Percentiles rank a stretch among this genome's conserved stretches.
These are phyloP conservation scores for Carassius auratus DNA, from an alignment of 2,113 vertebrate genomes.

Conservation along the genomic window DNA sequence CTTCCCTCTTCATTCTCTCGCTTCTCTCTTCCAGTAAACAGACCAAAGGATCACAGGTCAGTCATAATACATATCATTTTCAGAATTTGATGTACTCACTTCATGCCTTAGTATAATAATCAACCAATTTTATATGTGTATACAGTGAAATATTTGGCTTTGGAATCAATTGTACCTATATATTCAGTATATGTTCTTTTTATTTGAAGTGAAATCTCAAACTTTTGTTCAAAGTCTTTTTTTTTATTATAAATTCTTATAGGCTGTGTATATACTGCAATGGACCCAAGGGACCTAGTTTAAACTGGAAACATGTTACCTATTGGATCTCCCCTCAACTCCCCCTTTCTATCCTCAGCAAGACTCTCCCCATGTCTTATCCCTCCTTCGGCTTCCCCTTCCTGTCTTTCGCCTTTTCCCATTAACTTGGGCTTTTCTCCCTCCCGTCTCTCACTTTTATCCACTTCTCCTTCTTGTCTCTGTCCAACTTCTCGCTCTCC, in stretches of 20 bases:
- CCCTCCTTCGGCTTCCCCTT: background rate
- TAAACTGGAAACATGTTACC: background rate
- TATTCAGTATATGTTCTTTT: background rate
- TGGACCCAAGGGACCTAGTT: slow-evolving; percentile 38
- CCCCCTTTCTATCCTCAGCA: slow-evolving; percentile 28
- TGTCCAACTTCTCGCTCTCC: slow-evolving; percentile 38
- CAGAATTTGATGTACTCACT: background rate
- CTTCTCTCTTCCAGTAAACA: slow-evolving; percentile 52
- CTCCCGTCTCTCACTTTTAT: slow-evolving; percentile 14
- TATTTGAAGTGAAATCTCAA: background rate
- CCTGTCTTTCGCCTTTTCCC: background rate
- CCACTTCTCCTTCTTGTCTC: slow-evolving; percentile 40
- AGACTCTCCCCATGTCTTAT: slow-evolving; percentile 33
- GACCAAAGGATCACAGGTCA: slow-evolving; percentile 66
- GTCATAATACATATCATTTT: slow-evolving; percentile 50
- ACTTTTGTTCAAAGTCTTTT: background rate
- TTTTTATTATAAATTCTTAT: background rate
- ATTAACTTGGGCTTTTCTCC: background rate
- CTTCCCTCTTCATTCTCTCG: slow-evolving; percentile 38
- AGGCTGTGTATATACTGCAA: slow-evolving; percentile 15
- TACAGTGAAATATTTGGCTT: background rate
- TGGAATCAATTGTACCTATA: background rate
- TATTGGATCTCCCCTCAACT: background rate
- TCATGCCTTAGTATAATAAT: background rate
- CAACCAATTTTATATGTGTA: background rate